Evolutionary conservation across 2,888 invertebrate species (phyloP), one percentile per base, ranked within the genome.

Genomic region (Callinectes sapidus): DNA sequence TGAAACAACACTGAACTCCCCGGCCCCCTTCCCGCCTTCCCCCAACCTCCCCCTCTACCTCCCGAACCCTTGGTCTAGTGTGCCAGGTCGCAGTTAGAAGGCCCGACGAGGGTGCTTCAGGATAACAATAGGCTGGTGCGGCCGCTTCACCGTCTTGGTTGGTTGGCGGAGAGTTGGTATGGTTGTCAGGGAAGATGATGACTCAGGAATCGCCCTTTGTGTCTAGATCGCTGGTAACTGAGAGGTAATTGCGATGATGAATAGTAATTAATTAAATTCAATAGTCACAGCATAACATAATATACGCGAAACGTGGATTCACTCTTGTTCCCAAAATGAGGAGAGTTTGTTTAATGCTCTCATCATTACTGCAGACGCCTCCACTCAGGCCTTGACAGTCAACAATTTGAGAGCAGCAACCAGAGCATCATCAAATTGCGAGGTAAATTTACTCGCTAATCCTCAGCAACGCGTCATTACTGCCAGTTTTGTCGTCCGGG

Each of bases 311-410:
- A 81, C 35, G 35, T 81, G 14, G 35, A 32, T 35, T 81, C 32
- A 35, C 35, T 81, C 81, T 32, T 81, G 81, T 35, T 81, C 81
- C 81, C 81, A 35, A 35, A 81, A 81, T 81, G 81, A 81, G 32
- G 35, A 32, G 81, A 81, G 81, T 81, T 81, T 81, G 81, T 81
- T 81, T 81, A 81, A 81, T 81, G 81, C 81, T 81, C 81, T 81
- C 81, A 81, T 81, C 81, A 81, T 81, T 81, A 81, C 32, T 81
- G 81, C 81, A 81, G 71, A 81, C 81, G 81, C 81, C 81, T 32
- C 81, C 81, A 81, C 81, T 81, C 81, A 81, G 35, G 32, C 81
- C 81, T 81, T 35, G 81, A 35, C 81, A 81, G 81, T 81, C 81
- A 81, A 81, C 81, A 81, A 32, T 32, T 32, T 81, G 81, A 81